phyloP scores from a whole-genome alignment of 2,113 vertebrate species.

The Rostratula benghalensis region DNA sequence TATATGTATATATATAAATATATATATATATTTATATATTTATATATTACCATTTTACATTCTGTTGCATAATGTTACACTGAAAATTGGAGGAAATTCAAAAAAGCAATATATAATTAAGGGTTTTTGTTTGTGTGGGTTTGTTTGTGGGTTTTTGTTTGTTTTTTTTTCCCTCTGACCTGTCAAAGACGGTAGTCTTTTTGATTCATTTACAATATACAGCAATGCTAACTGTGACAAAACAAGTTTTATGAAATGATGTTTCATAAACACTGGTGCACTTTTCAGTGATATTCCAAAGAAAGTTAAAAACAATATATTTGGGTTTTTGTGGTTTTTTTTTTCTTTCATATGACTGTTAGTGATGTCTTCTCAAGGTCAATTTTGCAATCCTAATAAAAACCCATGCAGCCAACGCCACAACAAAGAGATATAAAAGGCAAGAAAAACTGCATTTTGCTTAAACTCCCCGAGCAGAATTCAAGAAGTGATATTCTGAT shows the following conservation, averaged over 20 bases:
- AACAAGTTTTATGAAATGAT: neutral
- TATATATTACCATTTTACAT: neutral
- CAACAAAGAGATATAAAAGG: neutral
- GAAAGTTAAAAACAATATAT: neutral
- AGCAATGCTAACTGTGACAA: neutral
- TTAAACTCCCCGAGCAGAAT: neutral
- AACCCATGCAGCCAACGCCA: neutral
- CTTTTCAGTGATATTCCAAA: neutral
- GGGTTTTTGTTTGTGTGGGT: neutral
- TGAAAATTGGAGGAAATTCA: neutral
- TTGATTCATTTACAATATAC: neutral
- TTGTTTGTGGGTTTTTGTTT: no score
- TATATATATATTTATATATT: neutral
- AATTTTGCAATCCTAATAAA: neutral
- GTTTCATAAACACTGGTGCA: neutral
- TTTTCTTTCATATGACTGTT: neutral
- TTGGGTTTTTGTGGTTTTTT: neutral
- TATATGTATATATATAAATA: neutral
- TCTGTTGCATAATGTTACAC: neutral
- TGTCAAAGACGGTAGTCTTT: neutral
- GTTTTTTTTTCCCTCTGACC: neutral
- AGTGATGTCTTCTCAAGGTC: neutral
- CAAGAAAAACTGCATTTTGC: neutral
- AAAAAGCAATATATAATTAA: neutral
- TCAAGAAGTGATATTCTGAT: neutral